Evolutionary conservation across 2,113 vertebrate genomes (phyloP), one percentile per base, ranked within the genome.

Genomic region (Pterocles orientalis): DNA sequence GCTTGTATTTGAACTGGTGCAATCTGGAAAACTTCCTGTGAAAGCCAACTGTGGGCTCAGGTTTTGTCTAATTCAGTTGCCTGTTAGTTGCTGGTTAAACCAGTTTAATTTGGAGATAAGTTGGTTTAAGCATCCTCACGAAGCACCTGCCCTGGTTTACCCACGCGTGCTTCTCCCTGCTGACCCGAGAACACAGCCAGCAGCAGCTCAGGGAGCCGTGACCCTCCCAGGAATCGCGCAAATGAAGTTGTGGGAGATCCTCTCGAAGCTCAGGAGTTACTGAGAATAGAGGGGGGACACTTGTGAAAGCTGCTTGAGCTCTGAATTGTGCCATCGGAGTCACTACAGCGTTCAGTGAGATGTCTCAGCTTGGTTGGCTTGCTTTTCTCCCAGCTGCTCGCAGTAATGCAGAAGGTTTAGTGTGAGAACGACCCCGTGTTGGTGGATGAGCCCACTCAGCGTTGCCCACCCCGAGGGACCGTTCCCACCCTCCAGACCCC

Each of bases 191-290:
- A 29, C 25, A 18, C 10, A 3, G 53, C 86, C 76, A 93, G 80
- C 51, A 89, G 91, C 92, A 89, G 83, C 96, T 96, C 92, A 95
- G 94, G 96, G 95, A 96, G 69, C 82, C 33, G 6, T 14, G 72
- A 48, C 65, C 88, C 81, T 86, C 60, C 4, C 1, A 12, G 72
- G 87, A 76, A 72, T 70, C 85, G 79, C 68, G 60, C 82, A 82
- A 50, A 65, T 50, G 45, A 82, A 54, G 36, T 71, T 53, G 41
- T 73, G 47, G 64, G 88, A 88, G 66, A 71, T 78, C 11, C 31
- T 70, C 43, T 75, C 43, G 34, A 48, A 88, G 33, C 41, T 85
- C 19, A 9, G 43, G 48, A 96, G 81, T n/a, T 28, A 33, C 82
- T 86, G 90, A 92, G 86, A 89, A 47, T 4, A n/a, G 77, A 75